These are phyloP conservation scores for Achroia grisella DNA, from an alignment of 1,140 invertebrate genomes.

Conservation along the genomic window DNA sequence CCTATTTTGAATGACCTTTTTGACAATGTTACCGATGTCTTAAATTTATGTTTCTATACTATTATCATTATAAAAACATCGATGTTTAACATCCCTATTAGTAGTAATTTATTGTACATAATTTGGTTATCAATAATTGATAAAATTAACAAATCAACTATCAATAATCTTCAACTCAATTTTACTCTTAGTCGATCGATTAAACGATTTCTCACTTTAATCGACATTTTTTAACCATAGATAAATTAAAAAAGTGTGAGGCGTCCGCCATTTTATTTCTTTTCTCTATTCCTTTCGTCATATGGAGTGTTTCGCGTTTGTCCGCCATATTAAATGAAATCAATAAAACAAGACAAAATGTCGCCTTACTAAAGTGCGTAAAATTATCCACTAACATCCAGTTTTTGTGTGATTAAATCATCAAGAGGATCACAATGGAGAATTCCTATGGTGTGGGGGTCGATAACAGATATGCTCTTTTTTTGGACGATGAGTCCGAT, in stretches of 20 bases:
- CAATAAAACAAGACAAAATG: slow-evolving; percentile 74
- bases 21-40: no score
- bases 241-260: slow-evolving; percentile 16
- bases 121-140: no score
- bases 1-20: no score
- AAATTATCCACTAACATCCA: slow-evolving; percentile 71
- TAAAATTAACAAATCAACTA: no score
- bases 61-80: no score
- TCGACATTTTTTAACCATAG: slow-evolving; percentile 13
- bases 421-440: slow-evolving; percentile 83
- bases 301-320: slow-evolving; percentile 67
- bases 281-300: slow-evolving; percentile 72
- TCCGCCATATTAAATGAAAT: slow-evolving; percentile 74
- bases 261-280: slow-evolving; percentile 58
- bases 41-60: no score
- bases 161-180: no score
- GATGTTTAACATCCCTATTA: no score
- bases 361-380: slow-evolving; percentile 67
- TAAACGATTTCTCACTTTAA: no score
- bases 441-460: slow-evolving; percentile 93
- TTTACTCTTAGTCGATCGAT: no score
- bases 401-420: slow-evolving; percentile 69
- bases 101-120: no score
- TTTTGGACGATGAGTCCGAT: slow-evolving; percentile 90
- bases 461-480: slow-evolving; percentile 93